These are phyloP conservation scores for Cairina moschata DNA, from an alignment of 2,113 vertebrate species.

Conservation along the genomic window DNA sequence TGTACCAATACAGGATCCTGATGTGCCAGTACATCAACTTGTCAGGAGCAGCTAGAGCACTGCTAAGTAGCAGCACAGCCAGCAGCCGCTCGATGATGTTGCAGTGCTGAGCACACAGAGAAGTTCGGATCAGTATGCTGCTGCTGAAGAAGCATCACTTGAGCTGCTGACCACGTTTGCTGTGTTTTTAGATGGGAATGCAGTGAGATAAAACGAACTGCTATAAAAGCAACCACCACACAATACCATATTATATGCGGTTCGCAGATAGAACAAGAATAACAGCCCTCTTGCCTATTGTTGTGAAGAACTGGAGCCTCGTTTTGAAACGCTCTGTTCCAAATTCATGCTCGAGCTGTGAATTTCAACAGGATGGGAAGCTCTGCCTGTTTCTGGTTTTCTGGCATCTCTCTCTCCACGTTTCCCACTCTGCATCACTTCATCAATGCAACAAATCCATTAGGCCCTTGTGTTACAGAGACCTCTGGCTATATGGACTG, in stretches of 20 bases:
- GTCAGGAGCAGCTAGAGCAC: background rate
- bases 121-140: background rate
- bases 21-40: background rate
- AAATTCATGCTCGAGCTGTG: background rate
- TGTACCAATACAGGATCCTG: background rate
- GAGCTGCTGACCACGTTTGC: background rate
- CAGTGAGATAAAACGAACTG: background rate
- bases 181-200: background rate
- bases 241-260: background rate
- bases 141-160: background rate
- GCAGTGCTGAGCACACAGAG: rapidly evolving
- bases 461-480: background rate
- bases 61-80: background rate
- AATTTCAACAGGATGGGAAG: background rate
- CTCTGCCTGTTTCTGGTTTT: background rate
- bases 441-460: background rate
- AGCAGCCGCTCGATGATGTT: background rate
- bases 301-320: background rate
- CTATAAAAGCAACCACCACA: background rate
- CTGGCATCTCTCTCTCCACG: background rate
- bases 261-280: rapidly evolving
- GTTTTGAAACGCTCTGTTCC: background rate
- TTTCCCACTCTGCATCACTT: background rate
- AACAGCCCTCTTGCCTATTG: background rate
- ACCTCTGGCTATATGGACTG: background rate